Percentiles rank a stretch among this genome's conserved stretches.
These are phyloP conservation scores for Macrocentrus cingulum DNA, from an alignment of 1,140 invertebrate genomes.

Conservation along the genomic window DNA sequence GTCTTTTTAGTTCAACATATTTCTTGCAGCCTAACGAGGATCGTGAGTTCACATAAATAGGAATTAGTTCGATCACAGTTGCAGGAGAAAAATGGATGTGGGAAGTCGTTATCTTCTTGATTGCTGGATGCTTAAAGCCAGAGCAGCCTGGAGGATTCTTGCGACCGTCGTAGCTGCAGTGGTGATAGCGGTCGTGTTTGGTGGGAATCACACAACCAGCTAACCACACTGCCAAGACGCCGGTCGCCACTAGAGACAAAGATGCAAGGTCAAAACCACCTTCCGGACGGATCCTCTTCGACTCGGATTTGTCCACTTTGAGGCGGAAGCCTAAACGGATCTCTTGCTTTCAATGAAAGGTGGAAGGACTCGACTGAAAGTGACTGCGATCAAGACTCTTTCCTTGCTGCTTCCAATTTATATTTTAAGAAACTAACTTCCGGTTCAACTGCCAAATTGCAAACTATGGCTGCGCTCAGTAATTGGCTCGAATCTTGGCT, in stretches of 20 bases:
- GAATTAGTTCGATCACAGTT: too few relatives aligned
- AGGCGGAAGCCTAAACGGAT: not conserved
- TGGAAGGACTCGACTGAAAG: conserved; percentile 11
- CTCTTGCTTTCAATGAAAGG: not conserved
- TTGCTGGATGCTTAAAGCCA: too few relatives aligned
- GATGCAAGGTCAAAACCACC: conserved; percentile 7
- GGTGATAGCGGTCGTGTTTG: conserved; percentile 90
- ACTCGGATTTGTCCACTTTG: conserved; percentile 5
- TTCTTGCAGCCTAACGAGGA: too few relatives aligned
- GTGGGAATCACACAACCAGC: conserved; percentile 84
- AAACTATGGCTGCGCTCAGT: not conserved
- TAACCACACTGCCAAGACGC: conserved; percentile 97
- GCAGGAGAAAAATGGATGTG: too few relatives aligned
- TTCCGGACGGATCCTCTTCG: conserved; percentile 23
- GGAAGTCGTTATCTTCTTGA: too few relatives aligned
- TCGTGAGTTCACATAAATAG: too few relatives aligned
- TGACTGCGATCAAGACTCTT: not conserved
- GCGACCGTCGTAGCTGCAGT: conserved; percentile 77
- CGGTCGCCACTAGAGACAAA: conserved; percentile 50
- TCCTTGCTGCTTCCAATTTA: not conserved
- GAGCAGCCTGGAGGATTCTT: too few relatives aligned
- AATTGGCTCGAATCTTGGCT: conserved; percentile 5
- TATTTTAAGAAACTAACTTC: conserved; percentile 17
- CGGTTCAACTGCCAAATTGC: conserved; percentile 17
- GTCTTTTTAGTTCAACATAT: too few relatives aligned